Evolutionary conservation across 2,113 vertebrate genomes (phyloP), one percentile per base, ranked within the genome.

Genomic region (Benthochromis sp.): DNA sequence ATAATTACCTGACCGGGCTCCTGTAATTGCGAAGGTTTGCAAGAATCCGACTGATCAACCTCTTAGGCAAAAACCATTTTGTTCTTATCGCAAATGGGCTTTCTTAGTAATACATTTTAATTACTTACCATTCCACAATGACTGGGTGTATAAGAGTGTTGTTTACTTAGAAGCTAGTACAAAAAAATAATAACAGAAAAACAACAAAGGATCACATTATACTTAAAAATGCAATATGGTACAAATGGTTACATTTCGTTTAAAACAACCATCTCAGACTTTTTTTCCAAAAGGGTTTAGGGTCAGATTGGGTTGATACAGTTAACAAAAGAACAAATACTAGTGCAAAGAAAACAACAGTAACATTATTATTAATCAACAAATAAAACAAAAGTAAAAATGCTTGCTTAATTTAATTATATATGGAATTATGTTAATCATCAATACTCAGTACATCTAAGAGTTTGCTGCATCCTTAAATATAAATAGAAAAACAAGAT

Each of bases 121-220:
- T 80, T 81, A 97, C 98, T 97, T 85, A 99, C 97, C 98, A 99
- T 94, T 99, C 98, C 61, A 98, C 97, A 29, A 98, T 98, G 92
- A 98, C 97, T 6, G 98, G 97, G 86, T 99, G 97, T 84, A 98
- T 95, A 82, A 97, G 91, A 34, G 90, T 96, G 92, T 98, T 99
- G 95, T 98, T 98, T 86, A 99, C 98, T 8, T 94, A 95, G 90
- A 98, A 98, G 61, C 98, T 99, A 91, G 17, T 53, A 76, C 81
- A 87, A 83, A 38, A 73, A 2, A 66, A 4, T 4, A 3, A 1
- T 1, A 40, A 40, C 36, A 24, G n/a, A 69, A 38, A 69, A 40
- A 69, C 36, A 40, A 71, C 1, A 71, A 71, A 66, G 61, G 31
- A 38, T 66, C 34, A 66, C 61, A 21, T 69, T 38, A 38, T 69